Evolutionary conservation across 2,797 vertebrate genomes (phyloP), one percentile per base, ranked within the genome.

Genomic region (Steatocranus sp.): DNA sequence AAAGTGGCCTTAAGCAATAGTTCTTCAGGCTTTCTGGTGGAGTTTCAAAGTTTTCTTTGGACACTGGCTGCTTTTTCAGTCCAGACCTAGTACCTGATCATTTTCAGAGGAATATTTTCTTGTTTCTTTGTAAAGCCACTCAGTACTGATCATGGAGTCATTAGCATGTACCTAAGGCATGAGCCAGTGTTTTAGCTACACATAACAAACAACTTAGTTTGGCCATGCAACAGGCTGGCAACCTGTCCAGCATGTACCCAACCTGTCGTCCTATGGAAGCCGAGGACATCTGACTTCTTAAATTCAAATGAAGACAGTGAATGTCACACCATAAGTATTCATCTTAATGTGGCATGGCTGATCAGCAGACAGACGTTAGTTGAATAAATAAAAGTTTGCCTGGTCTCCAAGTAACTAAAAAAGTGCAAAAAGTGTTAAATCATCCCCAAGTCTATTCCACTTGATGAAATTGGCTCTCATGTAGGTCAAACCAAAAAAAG

Each of bases 231-330:
- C 17, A 58, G 2, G 6, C 17, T 58, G 56, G 4, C 30, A 58
- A 58, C 56, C 30, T 58, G 30, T 34, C 56, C 56, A 61, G 10
- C 56, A 61, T 0, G 4, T 61, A 61, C 56, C 30, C 56, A 11
- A 61, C 56, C 17, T 11, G 56, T 61, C 0, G 0, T 34, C 17
- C 1, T n/a, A 34, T 61, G 0, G 0, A 61, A 61, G 30, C 30
- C 17, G 4, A 34, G 30, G 2, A 0, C 58, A 38, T 23, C 34
- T 6, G 34, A 38, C 61, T 38, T 66, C 7, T 36, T 36, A 63
- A 63, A 63, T 38, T 63, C 0, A 63, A 63, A 63, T 63, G 7
- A 63, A 63, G 32, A 63, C 30, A 3, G 54, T 18, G 54, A 32
- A 58, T 58, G 54, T 18, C 15, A 32, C 18, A 8, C 34, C 34